These are phyloP conservation scores for Pseudomyrmex pallidus DNA, from an alignment of 1,140 invertebrate genomes.

Conservation along the genomic window DNA sequence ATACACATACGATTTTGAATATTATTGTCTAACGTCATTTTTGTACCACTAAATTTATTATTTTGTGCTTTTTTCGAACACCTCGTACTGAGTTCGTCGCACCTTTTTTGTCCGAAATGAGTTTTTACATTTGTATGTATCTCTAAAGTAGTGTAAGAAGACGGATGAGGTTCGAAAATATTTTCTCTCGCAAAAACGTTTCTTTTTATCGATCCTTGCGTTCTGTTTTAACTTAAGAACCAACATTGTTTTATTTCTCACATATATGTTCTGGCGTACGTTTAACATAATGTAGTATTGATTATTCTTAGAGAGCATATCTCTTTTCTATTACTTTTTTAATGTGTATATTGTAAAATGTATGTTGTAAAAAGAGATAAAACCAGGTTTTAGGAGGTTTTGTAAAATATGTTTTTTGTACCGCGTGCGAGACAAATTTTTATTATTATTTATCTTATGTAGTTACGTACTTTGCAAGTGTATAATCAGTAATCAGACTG, in stretches of 20 bases:
- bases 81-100: too few relatives aligned
- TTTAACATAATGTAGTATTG: background rate
- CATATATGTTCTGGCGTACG: too few relatives aligned
- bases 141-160: background rate
- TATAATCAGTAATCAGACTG: too few relatives aligned
- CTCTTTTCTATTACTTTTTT: constrained; percentile 75
- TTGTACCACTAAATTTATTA: constrained; percentile 83
- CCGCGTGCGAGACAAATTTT: too few relatives aligned
- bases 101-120: background rate
- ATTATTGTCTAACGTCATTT: constrained; percentile 85
- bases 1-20: constrained; percentile 85
- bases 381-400: too few relatives aligned
- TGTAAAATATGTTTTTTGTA: too few relatives aligned
- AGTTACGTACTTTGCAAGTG: too few relatives aligned
- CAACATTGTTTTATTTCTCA: background rate
- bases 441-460: too few relatives aligned
- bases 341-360: too few relatives aligned
- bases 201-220: background rate
- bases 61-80: constrained; percentile 41
- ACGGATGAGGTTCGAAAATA: constrained; percentile 13
- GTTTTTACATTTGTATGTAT: background rate
- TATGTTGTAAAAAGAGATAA: too few relatives aligned
- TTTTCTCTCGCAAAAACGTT: background rate
- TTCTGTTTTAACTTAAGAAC: background rate
- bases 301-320: constrained; percentile 63